A percentile compares a stretch with the other conserved stretches of the same genome.
Conservation (phyloP, 2,888 invertebrate genomes). For the Mesorhabditis belari region DNA sequence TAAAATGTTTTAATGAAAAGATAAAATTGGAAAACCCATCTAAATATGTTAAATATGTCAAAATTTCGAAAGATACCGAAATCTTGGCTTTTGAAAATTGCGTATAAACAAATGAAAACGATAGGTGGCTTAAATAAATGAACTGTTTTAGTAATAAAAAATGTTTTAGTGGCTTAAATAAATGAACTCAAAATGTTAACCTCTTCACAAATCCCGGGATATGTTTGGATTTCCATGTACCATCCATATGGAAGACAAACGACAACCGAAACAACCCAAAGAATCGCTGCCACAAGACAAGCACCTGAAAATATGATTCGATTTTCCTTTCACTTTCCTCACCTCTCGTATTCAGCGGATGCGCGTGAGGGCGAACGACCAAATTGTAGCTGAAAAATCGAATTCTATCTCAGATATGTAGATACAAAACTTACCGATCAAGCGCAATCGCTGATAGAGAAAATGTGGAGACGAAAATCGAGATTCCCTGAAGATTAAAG, state of each 20-base stretch:
- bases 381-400: slow-evolving; percentile 51
- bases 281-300: slow-evolving; percentile 54
- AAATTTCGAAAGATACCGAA: no score
- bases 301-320: slow-evolving; percentile 12
- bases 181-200: slow-evolving; percentile 3
- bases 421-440: slow-evolving; percentile 67
- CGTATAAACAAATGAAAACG: no score
- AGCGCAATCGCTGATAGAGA: slow-evolving; percentile 93
- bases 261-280: slow-evolving; percentile 65
- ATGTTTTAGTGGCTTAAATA: slow-evolving; percentile 1
- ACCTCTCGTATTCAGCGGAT: slow-evolving; percentile 31
- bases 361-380: slow-evolving; percentile 54
- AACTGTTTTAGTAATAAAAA: slow-evolving; percentile 1
- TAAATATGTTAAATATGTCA: no score
- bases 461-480: slow-evolving; percentile 91
- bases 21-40: no score
- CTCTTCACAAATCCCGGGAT: slow-evolving; percentile 53
- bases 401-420: background rate
- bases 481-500: slow-evolving; percentile 64
- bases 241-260: slow-evolving; percentile 82
- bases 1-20: no score
- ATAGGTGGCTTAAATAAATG: slow-evolving; percentile 1
- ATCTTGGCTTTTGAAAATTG: no score
- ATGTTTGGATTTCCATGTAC: slow-evolving; percentile 61
- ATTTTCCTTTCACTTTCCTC: no score